These are phyloP conservation scores for Laterallus jamaicensis DNA, from an alignment of 2,113 vertebrate genomes.

Conservation along the genomic window DNA sequence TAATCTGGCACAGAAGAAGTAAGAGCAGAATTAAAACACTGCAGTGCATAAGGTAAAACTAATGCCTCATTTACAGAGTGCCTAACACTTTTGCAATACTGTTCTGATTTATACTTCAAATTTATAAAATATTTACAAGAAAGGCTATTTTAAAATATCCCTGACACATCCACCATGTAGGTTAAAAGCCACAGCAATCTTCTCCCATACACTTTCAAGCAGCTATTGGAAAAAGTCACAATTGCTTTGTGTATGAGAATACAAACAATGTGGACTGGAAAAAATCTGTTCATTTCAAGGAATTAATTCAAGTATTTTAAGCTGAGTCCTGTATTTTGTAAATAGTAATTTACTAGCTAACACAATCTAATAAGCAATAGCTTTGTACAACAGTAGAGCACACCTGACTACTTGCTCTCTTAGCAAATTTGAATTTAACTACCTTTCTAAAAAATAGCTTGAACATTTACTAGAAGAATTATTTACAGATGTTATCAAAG, in stretches of 20 bases:
- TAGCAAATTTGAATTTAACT: neutral
- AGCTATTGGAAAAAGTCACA: neutral
- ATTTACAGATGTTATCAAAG: neutral
- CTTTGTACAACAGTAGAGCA: neutral
- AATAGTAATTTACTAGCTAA: neutral
- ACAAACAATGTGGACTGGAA: neutral
- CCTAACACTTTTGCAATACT: neutral
- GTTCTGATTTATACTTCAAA: neutral
- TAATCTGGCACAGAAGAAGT: slow-evolving; percentile 74
- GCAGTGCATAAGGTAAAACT: neutral
- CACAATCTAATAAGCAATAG: neutral
- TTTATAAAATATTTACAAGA: neutral
- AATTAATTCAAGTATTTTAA: neutral
- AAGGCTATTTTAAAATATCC: neutral
- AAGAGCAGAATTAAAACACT: neutral
- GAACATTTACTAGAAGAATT: neutral
- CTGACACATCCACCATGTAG: neutral
- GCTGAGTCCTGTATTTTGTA: neutral
- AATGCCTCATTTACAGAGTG: neutral
- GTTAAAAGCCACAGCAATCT: neutral
- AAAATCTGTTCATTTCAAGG: neutral
- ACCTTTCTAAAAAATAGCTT: neutral
- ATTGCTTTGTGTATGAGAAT: neutral
- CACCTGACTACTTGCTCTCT: neutral
- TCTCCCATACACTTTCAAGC: neutral